These are phyloP conservation scores for Chloropsis hardwickii DNA, from an alignment of 2,113 vertebrate genomes.

Conservation along the genomic window DNA sequence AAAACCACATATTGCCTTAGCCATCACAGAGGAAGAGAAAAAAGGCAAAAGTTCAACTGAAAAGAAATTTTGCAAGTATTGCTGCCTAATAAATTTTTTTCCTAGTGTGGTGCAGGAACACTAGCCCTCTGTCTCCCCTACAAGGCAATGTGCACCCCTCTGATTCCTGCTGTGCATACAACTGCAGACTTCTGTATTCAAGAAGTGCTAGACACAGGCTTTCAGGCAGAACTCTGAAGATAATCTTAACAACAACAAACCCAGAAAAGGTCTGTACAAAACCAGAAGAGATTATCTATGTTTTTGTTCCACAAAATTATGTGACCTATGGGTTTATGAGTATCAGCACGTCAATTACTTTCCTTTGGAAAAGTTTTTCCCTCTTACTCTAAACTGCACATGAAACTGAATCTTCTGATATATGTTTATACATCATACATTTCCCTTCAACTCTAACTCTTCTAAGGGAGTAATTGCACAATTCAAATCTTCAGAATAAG, in stretches of 20 bases:
- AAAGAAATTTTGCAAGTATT: neutral
- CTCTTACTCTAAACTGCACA: neutral
- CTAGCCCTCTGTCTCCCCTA: fast-evolving
- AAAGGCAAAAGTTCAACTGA: neutral
- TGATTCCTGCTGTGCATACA: neutral
- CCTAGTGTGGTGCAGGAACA: neutral
- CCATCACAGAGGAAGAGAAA: neutral
- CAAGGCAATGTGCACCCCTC: neutral
- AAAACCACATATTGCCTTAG: neutral
- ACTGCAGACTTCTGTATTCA: neutral
- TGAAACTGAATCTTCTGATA: slow-evolving; percentile 9
- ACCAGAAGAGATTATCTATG: neutral
- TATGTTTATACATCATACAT: neutral
- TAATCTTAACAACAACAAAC: neutral
- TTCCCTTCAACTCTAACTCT: slow-evolving; percentile 1
- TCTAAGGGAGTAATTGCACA: neutral
- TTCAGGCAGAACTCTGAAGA: neutral
- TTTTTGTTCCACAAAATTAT: neutral
- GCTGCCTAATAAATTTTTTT: neutral
- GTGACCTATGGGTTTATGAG: neutral
- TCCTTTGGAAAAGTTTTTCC: slow-evolving; percentile 1
- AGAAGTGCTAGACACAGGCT: neutral
- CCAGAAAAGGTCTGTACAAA: neutral
- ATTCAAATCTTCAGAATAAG: slow-evolving; percentile 13
- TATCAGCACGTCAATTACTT: neutral